Evolutionary conservation across 2,888 invertebrate genomes (phyloP).

Genomic region (Caenorhabditis macrosperma): DNA sequence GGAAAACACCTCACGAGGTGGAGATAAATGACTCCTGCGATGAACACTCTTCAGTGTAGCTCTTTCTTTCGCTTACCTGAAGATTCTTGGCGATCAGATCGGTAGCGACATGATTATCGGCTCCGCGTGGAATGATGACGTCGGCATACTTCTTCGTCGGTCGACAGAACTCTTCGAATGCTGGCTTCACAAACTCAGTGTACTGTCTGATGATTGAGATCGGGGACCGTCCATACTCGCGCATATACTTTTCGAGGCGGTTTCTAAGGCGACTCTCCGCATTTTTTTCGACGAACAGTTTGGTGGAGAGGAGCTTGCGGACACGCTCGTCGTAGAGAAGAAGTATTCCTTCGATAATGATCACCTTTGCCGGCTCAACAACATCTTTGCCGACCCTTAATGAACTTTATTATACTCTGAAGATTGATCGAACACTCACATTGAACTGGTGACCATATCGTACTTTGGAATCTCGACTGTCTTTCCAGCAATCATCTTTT

Average conservation of each 20-base stretch:
- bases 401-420: neutral
- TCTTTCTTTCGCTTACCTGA: conserved; percentile 83
- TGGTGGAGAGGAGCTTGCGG: conserved; percentile 96
- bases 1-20: conserved; percentile 19
- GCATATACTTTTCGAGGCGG: conserved; percentile 83
- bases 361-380: conserved; percentile 64
- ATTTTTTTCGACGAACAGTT: conserved; percentile 98
- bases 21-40: conserved; percentile 31
- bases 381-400: conserved; percentile 55
- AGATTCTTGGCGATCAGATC: conserved; percentile 97
- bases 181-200: conserved; percentile 93
- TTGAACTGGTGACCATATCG: conserved; percentile 92
- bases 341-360: conserved; percentile 92
- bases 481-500: conserved; percentile 89
- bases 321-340: conserved; percentile 97
- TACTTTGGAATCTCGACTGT: conserved; percentile 93
- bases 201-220: conserved; percentile 43
- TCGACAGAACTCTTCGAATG: conserved; percentile 87
- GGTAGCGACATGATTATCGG: conserved; percentile 95
- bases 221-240: conserved; percentile 82
- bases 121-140: conserved; percentile 98
- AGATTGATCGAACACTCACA: conserved; percentile 83
- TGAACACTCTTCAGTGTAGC: neutral
- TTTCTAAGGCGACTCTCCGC: conserved; percentile 96
- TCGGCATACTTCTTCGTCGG: conserved; percentile 99